Percentiles rank a stretch among this genome's conserved stretches.
phyloP scores from a whole-genome alignment of 2,888 invertebrate genomes.

The Antheraea assamensis region DNA sequence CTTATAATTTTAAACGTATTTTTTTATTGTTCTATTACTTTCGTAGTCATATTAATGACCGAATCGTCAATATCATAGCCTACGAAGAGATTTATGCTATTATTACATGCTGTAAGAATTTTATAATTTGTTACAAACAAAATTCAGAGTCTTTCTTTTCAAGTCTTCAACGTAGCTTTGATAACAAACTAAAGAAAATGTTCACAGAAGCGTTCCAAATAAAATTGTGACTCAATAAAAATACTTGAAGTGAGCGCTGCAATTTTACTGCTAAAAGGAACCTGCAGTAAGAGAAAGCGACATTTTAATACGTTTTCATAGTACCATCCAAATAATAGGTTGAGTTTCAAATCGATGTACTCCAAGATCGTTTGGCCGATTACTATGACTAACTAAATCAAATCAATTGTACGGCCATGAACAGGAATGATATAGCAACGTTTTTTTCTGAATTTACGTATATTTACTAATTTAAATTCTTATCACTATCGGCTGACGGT shows the following conservation, averaged over 20 bases:
- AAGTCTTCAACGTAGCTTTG: conserved; percentile 1
- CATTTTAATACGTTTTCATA: neutral
- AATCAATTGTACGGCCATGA: no score
- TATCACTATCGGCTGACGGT: no score
- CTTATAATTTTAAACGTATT: no score
- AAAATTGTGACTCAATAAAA: conserved; percentile 2
- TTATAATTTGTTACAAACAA: neutral
- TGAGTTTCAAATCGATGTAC: no score
- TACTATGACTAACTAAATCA: no score
- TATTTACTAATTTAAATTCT: no score
- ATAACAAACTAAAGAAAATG: neutral
- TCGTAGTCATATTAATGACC: neutral
- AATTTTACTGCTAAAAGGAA: neutral
- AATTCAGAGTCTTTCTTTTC: neutral
- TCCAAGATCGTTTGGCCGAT: no score
- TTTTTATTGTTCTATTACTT: neutral
- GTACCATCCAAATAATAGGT: no score
- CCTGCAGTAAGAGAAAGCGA: neutral
- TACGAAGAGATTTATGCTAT: neutral
- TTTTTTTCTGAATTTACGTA: no score
- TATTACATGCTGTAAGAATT: no score
- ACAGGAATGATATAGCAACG: no score
- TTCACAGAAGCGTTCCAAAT: conserved; percentile 3
- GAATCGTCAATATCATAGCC: neutral
- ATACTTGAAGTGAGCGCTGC: neutral